Conservation (phyloP, 2,797 vertebrate genomes). For the Pantherophis alleghaniensis region DNA sequence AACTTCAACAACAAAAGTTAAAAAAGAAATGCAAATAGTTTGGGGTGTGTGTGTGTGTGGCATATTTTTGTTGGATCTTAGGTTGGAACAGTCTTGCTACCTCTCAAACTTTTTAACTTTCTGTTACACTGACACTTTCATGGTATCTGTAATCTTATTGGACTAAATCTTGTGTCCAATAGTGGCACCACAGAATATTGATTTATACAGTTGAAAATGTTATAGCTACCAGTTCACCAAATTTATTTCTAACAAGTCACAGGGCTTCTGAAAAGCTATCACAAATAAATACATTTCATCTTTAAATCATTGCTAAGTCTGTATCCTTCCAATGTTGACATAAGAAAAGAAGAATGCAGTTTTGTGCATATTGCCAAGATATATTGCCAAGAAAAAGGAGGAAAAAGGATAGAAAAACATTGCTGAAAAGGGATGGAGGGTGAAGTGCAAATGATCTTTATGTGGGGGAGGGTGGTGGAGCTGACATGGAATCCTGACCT, state of each 20-base stretch:
- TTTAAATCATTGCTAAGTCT: not conserved
- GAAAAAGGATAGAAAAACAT: not conserved
- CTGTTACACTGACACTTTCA: not conserved
- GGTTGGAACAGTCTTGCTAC: not conserved
- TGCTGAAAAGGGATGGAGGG: not conserved
- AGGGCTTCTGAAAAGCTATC: not conserved
- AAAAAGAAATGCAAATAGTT: not conserved
- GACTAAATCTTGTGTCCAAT: not conserved
- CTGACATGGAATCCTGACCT: not conserved
- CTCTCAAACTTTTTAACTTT: not conserved
- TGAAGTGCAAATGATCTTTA: conserved; percentile 16
- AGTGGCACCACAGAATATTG: not conserved
- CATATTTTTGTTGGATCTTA: not conserved
- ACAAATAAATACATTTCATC: not conserved
- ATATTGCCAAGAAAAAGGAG: not conserved
- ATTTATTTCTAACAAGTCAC: not conserved
- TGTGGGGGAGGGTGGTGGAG: not conserved
- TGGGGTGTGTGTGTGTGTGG: not conserved
- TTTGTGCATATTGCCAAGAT: not conserved
- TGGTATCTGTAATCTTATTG: not conserved
- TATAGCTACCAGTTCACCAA: not conserved
- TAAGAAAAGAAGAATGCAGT: not conserved
- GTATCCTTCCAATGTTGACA: not conserved
- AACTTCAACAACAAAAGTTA: not conserved
- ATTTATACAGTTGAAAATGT: not conserved